Conservation (phyloP, 2,888 invertebrate species). For the Frankliniella fusca region DNA sequence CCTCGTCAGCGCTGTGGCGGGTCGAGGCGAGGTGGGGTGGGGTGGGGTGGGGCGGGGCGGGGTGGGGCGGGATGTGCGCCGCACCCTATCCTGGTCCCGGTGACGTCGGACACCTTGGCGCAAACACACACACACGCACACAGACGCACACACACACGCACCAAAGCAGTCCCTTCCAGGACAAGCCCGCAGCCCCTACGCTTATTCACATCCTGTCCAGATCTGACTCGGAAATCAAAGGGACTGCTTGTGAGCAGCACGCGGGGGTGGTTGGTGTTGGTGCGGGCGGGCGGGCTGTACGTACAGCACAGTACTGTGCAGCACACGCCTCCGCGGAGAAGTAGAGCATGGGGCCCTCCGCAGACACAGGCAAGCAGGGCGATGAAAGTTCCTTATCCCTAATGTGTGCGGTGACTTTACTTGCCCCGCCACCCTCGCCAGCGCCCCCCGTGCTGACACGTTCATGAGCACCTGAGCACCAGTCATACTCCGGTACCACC, state of each 20-base stretch:
- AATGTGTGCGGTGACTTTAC: background rate
- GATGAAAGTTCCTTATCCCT: conserved; percentile 26
- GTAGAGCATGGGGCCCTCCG: no score
- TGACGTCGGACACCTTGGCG: no score
- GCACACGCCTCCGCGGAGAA: no score
- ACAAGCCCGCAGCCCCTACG: background rate
- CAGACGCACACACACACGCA: background rate
- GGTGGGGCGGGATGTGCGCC: background rate
- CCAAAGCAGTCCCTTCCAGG: background rate
- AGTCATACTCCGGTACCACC: conserved; percentile 1
- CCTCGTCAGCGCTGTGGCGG: background rate
- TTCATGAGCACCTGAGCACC: conserved; percentile 20
- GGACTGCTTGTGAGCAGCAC: background rate
- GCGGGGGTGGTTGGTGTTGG: background rate
- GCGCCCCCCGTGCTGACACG: conserved; percentile 2
- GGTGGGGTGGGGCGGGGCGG: no score
- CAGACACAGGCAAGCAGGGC: background rate
- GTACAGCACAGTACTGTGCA: no score
- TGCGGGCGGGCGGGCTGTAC: background rate
- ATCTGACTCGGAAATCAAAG: background rate
- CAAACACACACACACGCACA: no score
- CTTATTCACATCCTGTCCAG: background rate
- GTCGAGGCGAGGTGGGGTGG: no score
- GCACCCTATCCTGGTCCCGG: no score
- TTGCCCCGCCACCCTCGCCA: background rate